These are phyloP conservation scores for Pteruthius melanotis DNA, from an alignment of 2,113 vertebrate species.

Conservation along the genomic window DNA sequence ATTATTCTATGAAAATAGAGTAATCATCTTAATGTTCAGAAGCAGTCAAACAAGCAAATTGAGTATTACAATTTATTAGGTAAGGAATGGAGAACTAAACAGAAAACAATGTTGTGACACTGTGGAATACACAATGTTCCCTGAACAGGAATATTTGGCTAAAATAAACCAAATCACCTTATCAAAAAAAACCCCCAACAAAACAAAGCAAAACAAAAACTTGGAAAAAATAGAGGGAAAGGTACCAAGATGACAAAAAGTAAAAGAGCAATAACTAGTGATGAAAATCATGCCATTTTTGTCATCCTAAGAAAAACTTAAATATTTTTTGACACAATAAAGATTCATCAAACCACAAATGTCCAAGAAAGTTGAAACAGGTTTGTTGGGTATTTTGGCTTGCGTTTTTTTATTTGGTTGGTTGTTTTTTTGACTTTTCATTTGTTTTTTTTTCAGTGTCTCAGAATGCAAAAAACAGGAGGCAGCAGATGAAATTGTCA, in stretches of 20 bases:
- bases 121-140: slow-evolving; percentile 17
- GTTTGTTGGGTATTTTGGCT: neutral
- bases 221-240: neutral
- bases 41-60: slow-evolving; percentile 49
- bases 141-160: neutral
- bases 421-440: neutral
- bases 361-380: neutral
- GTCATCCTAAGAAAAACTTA: neutral
- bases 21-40: slow-evolving; percentile 50
- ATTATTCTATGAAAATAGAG: slow-evolving; percentile 27
- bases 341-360: neutral
- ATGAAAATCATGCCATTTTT: neutral
- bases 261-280: neutral
- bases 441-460: neutral
- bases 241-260: neutral
- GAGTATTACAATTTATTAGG: slow-evolving; percentile 45
- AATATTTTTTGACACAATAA: neutral
- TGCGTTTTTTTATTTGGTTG: fast-evolving
- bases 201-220: neutral
- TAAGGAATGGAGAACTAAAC: slow-evolving; percentile 5
- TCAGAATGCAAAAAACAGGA: neutral
- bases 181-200: neutral
- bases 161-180: neutral
- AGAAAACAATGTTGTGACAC: neutral
- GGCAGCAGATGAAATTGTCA: neutral